Base-by-base conservation (phyloP, 2,888 invertebrate species). In the Rhorus exstirpatorius region DNA sequence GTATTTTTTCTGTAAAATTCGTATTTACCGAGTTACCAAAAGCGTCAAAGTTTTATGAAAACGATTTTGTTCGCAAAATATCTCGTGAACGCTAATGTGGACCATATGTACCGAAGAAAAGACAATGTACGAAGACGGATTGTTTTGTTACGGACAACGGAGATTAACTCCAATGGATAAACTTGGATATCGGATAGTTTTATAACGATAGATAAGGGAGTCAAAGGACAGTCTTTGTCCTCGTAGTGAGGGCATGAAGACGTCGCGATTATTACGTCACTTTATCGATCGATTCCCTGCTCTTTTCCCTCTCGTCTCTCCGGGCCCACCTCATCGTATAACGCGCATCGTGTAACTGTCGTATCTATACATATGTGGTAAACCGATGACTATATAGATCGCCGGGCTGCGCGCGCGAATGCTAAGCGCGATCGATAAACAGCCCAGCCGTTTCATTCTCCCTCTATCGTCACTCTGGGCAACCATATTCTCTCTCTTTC, bases 231-330 rank as follows among this genome's bases (percentile, higher is more conserved):
- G 68, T 71, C 58, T 82, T 75, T 65, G 58, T 65, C 63, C 46
- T 67, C 26, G 51, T n/a, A 65, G 41, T 17, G 67, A 53, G 44
- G 41, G 68, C 49, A 12, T 35, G 63, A 68, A 31, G 53, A 79
- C 65, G 55, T 67, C 71, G 65, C 65, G 71, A 82, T 76, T 75
- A 71, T 82, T 79, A 82, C 82, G 79, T 79, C 82, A 79, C 82
- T 19, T 58, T 74, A 82, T 82, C 79, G 82, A 82, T 79, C 70
- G 63, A 14, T 41, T 49, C 26, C 46, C 71, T n/a, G 26, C 31
- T 6, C 49, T 19, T 10, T 17, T 8, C 46, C 49, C 49, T 3
- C 12, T 8, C 63, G 21, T 12, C 46, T 6, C 31, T 19, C 17
- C 35, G 14, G 21, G 35, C 68, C 35, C 35, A 2, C 41, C 53